These are phyloP conservation scores for Phalanger gymnotis DNA, from an alignment of 2,797 vertebrate genomes.

Conservation along the genomic window DNA sequence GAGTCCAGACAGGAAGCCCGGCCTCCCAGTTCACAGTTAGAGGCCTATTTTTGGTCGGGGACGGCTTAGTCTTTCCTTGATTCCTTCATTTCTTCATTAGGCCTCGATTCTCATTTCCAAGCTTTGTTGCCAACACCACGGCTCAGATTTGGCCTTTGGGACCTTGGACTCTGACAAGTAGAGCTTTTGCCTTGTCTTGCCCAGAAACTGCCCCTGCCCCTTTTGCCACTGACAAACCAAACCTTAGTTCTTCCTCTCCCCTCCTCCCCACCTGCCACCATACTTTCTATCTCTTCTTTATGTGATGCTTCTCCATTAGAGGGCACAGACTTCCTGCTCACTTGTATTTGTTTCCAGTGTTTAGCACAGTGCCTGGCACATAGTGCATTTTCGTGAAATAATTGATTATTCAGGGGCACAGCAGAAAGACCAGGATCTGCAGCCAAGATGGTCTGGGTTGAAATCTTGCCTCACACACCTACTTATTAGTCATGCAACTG, in stretches of 20 bases:
- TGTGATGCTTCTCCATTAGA: background rate
- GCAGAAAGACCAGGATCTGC: no score
- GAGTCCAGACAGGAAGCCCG: background rate
- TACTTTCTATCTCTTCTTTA: background rate
- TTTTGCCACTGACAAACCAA: background rate
- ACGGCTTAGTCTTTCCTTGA: background rate
- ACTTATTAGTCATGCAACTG: background rate
- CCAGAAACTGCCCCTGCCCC: background rate
- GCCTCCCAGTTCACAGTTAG: background rate
- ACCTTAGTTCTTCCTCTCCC: background rate
- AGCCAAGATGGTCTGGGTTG: background rate
- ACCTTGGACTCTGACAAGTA: background rate
- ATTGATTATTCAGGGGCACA: background rate
- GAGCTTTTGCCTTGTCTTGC: background rate
- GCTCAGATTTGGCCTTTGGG: background rate
- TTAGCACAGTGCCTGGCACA: background rate
- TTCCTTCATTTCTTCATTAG: background rate
- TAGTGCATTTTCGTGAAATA: background rate
- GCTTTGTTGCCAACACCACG: background rate
- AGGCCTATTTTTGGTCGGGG: no score
- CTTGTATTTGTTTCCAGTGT: background rate
- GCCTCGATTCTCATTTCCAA: background rate
- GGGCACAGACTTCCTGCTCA: background rate
- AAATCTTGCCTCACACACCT: background rate
- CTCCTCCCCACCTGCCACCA: no score